Evolutionary conservation across 2,888 invertebrate species (phyloP).

Genomic region (Andrena flavipes): DNA sequence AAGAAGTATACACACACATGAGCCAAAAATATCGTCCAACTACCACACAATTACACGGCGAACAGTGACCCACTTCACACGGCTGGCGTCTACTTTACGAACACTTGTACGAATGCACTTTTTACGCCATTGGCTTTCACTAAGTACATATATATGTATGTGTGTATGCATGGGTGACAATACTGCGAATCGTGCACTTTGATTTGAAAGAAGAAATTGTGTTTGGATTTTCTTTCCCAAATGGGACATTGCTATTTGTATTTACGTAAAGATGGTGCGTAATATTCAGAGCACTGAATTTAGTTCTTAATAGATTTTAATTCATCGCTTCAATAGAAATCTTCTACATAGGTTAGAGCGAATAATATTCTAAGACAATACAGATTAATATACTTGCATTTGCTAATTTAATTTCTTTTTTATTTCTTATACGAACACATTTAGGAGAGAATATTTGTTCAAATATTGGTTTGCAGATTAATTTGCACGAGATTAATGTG

Average conservation of each 20-base stretch:
- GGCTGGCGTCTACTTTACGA: too few species aligned
- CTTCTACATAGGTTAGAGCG: conserved; percentile 23
- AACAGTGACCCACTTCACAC: too few species aligned
- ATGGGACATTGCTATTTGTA: not conserved
- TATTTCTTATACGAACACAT: not conserved
- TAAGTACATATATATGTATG: too few species aligned
- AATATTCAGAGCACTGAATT: not conserved
- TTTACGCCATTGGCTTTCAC: too few species aligned
- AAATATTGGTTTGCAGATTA: not conserved
- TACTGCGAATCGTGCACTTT: not conserved
- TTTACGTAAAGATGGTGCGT: not conserved
- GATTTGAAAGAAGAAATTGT: not conserved
- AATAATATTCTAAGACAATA: not conserved
- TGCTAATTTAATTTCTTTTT: not conserved
- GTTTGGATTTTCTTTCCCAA: not conserved
- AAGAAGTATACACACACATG: too few species aligned
- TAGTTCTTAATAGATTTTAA: conserved; percentile 6
- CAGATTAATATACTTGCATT: not conserved
- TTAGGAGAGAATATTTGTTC: not conserved
- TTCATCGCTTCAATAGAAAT: not conserved
- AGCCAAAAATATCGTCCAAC: too few species aligned
- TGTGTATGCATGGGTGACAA: too few species aligned
- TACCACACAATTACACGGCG: too few species aligned
- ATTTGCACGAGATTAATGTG: not conserved
- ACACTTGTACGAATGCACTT: too few species aligned